A percentile compares a stretch with the other conserved stretches of the same genome.
These are phyloP conservation scores for Furcula furcula DNA, from an alignment of 2,888 invertebrate species.

Conservation along the genomic window DNA sequence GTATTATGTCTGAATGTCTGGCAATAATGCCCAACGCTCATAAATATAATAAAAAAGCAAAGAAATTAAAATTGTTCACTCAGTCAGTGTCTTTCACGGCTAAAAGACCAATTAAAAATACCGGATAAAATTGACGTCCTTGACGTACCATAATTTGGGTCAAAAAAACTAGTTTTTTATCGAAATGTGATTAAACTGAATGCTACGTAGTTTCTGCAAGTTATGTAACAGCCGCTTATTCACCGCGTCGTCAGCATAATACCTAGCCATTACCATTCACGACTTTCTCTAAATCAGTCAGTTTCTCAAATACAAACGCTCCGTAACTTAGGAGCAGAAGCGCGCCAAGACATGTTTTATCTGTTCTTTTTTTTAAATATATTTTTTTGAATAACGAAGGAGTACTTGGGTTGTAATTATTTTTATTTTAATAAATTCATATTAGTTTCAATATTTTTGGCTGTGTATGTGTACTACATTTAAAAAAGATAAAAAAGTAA, in stretches of 20 bases:
- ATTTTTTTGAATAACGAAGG: no score
- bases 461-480: neutral
- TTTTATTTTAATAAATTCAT: neutral
- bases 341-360: conserved; percentile 10
- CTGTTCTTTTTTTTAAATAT: neutral
- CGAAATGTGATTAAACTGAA: neutral
- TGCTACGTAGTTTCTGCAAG: conserved; percentile 3
- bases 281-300: conserved; percentile 36
- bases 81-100: no score
- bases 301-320: conserved; percentile 21
- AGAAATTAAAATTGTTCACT: no score
- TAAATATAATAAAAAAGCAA: no score
- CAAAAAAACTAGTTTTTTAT: neutral
- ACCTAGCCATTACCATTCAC: conserved; percentile 14
- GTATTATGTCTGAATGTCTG: no score
- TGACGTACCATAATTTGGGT: no score
- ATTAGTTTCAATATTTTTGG: neutral
- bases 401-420: no score
- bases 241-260: conserved; percentile 13
- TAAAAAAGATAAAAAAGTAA: neutral
- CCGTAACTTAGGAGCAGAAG: conserved; percentile 10
- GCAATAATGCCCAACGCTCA: no score
- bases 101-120: no score
- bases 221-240: conserved; percentile 17
- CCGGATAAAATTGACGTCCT: no score